Percentiles rank a stretch among this genome's conserved stretches.
Conservation (phyloP, 2,113 vertebrate species). For the Tragelaphus scriptus region DNA sequence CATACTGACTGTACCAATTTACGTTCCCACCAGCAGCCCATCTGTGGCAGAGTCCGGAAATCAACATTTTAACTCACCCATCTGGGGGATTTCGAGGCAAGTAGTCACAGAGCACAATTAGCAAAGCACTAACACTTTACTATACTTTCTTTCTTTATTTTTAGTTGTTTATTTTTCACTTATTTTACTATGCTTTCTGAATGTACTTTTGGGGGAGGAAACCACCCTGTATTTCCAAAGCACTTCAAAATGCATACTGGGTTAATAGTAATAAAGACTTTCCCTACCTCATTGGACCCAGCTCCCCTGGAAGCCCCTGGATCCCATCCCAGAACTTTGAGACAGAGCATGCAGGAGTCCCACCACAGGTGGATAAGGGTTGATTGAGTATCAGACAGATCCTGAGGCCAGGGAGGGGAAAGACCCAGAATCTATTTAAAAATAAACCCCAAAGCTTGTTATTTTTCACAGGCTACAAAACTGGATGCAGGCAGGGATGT, state of each 20-base stretch:
- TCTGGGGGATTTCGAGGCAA: background rate
- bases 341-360: background rate
- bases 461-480: conserved; percentile 38
- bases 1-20: background rate
- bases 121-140: background rate
- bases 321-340: background rate
- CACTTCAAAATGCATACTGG: background rate
- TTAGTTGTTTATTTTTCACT: background rate
- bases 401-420: background rate
- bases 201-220: background rate
- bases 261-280: background rate
- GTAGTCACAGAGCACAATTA: background rate
- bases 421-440: background rate
- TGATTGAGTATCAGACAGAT: background rate
- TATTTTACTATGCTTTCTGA: background rate
- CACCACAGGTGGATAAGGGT: background rate
- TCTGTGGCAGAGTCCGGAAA: background rate
- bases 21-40: background rate
- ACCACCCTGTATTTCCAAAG: background rate
- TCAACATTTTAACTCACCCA: background rate
- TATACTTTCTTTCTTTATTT: background rate
- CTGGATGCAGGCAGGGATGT: background rate
- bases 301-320: background rate
- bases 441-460: background rate
- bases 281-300: background rate